Base-by-base conservation (phyloP, 1,140 invertebrate species). In the Drosophila pectinifera region DNA sequence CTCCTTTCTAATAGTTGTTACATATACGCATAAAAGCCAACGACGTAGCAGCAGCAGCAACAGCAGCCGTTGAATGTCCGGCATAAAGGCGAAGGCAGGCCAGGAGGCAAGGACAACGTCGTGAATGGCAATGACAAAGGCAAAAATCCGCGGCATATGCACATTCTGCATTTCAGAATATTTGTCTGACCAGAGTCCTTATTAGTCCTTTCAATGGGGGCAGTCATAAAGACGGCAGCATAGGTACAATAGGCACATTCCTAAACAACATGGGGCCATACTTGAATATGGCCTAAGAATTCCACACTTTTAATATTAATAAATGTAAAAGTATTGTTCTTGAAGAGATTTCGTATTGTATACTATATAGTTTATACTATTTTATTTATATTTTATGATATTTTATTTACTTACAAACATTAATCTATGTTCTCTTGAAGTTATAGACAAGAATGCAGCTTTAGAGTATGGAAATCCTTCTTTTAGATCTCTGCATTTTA, bases 1-100 rank as follows among this genome's bases (percentile, higher is more conserved):
- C 80, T 85, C 51, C 61, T 86, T 80, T 86, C 82, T 86, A 85
- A 85, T 78, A 86, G 82, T 81, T 86, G 78, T 68, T 78, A 70
- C 78, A 86, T 62, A 84, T 46, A 84, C 64, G 61, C 80, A 73
- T 67, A 61, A 70, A 46, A 22, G 59, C 51, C 80, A 64, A 75
- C 51, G 59, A 77, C 13, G 59, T 67, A 69, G 62, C 73, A 56
- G 61, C 69, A 69, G 62, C 73, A 56, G 61, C 69, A 68, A 53
- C 58, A 61, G 55, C 39, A 42, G 31, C 18, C 56, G 41, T 68
- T 73, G 31, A 51, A 75, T 38, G 62, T 45, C 74, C 56, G 41
- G 54, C 36, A 45, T 39, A 31, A 49, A 57, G 26, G 26, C 7
- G 24, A 28, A n/a, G 7, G 16, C 8, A 51, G 24, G n/a, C n/a